These are phyloP conservation scores for Pyrrhosoma nymphula DNA, from an alignment of 2,888 invertebrate genomes.

Conservation along the genomic window DNA sequence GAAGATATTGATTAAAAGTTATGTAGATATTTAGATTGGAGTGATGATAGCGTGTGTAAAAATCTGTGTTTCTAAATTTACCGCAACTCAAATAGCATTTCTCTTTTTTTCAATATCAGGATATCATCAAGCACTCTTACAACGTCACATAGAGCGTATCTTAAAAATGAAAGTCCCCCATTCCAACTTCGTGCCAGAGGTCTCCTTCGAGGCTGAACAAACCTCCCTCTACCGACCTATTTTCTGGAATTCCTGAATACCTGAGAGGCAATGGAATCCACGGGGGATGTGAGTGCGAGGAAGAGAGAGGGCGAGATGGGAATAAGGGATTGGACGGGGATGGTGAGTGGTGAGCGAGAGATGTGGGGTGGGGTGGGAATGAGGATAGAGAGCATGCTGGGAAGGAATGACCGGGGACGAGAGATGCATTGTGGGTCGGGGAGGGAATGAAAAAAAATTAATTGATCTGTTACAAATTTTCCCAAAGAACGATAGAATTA, in stretches of 20 bases:
- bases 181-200: background rate
- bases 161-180: background rate
- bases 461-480: background rate
- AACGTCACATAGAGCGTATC: background rate
- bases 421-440: background rate
- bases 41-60: too few species aligned
- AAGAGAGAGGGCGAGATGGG: background rate
- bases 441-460: background rate
- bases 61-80: too few species aligned
- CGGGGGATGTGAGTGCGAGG: background rate
- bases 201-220: background rate
- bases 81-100: too few species aligned
- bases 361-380: background rate
- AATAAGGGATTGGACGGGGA: background rate
- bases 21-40: too few species aligned
- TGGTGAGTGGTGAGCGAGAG: background rate
- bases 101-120: background rate
- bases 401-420: background rate
- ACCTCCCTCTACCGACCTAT: background rate
- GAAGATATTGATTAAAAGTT: too few species aligned
- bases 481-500: background rate
- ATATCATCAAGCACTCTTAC: background rate
- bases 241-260: constrained; percentile 11
- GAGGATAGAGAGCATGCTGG: background rate
- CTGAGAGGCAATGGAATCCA: constrained; percentile 2